Conservation (phyloP, 2,888 invertebrate genomes). For the Xylophagus ater region DNA sequence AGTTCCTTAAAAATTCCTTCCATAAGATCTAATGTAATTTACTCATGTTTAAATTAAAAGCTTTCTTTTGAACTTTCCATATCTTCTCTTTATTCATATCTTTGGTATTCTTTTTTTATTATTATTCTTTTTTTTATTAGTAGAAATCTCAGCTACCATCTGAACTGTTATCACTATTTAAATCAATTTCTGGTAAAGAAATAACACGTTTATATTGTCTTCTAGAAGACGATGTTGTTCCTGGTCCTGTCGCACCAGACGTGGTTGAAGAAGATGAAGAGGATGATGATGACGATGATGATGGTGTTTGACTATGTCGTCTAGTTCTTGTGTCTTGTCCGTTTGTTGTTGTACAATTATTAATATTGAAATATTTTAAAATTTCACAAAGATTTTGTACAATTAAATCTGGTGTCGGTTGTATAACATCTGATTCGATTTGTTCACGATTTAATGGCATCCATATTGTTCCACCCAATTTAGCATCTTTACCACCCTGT, state of each 20-base stretch:
- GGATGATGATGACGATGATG: not conserved
- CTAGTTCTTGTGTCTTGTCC: not conserved
- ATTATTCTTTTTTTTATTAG: no score
- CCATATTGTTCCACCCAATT: constrained; percentile 71
- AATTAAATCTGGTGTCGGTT: constrained; percentile 28
- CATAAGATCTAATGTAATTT: no score
- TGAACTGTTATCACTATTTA: constrained; percentile 36
- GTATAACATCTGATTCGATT: constrained; percentile 18
- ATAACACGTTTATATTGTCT: constrained; percentile 14
- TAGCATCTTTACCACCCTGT: constrained; percentile 64
- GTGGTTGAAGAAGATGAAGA: not conserved
- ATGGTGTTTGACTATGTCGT: constrained; percentile 1
- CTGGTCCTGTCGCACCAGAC: not conserved
- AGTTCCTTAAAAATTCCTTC: no score
- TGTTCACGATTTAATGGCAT: constrained; percentile 45
- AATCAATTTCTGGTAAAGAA: constrained; percentile 33
- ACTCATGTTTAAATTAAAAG: no score
- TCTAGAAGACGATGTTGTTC: not conserved
- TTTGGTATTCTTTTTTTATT: no score
- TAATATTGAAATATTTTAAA: constrained; percentile 26
- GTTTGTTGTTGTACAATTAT: not conserved
- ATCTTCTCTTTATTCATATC: no score
- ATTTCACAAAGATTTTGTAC: constrained; percentile 31
- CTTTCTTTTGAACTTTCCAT: no score
- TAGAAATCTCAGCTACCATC: constrained; percentile 30